Base-by-base conservation (phyloP, 2,888 invertebrate genomes). In the Lordiphosa fenestrarum region DNA sequence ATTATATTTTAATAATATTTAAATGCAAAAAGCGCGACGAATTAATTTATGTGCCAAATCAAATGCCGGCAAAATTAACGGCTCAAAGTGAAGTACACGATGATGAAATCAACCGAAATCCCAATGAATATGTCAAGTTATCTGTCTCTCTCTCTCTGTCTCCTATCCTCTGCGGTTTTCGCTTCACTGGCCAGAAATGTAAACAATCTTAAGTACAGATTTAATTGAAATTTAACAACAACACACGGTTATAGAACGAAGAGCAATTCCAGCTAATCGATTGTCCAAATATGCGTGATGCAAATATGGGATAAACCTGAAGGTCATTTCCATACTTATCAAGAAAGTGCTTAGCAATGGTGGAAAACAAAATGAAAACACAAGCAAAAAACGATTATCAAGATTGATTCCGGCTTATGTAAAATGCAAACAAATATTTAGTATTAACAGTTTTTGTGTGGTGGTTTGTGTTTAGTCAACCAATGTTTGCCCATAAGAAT, bases 241-340 rank as follows among this genome's bases (percentile, higher is more conserved):
- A 15, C 10, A 30, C 9, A 30, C 30, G 30, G 13, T 23, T 23
- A 15, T 50, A 25, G 21, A 54, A 49, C 13, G 4, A 46, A 46
- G 49, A 56, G 30, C 35, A 19, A 23, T 13, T 21, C 46, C 6
- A 49, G 19, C 37, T 64, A 66, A 66, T 66, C 44, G 39, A 52
- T 52, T 57, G 47, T 36, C 51, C 36, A 50, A 59, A 60, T 48
- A 66, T 36, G 42, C 23, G 36, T 25, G 33, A 44, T 44, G 44
- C 44, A 33, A 33, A 44, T 44, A 30, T 44, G 42, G 13, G 13
- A 44, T 30, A 13, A 4, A 10, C 30, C 6, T 44, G 44, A 44
- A 44, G 44, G 44, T 44, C 30, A 44, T 44, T 30, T 3, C 10
- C 44, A 23, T n/a, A 42, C 44, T 6, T 33, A 44, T 44, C 15